Evolutionary conservation across 2,113 vertebrate genomes (phyloP), one percentile per base, ranked within the genome.

Genomic region (Fukomys damarensis): DNA sequence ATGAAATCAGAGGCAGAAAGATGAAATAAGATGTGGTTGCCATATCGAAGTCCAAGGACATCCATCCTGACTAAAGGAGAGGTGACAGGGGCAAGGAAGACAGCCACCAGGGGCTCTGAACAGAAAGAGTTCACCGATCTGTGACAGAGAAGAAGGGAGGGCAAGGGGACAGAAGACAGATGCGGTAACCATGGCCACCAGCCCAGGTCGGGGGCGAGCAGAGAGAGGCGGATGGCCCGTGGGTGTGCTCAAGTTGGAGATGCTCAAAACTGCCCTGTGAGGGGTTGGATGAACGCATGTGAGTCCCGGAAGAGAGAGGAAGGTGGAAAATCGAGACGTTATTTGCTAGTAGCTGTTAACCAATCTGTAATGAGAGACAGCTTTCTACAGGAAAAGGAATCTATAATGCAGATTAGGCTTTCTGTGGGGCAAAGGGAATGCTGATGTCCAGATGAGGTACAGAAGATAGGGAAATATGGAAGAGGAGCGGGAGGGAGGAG

Each of bases 191-290:
- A 2, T 26, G 54, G 10, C 68, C 4, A 2, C 54, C 2, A 11
- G 2, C 7, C 7, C 0, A 19, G 30, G 16, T 4, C 0, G 4
- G 41, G 66, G 4, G 4, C 0, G 3, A 49, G 80, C 14, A 32
- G 3, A 2, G 2, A 79, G 59, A 32, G 22, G 2, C 5, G 13
- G 46, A 46, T 0, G 1, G 19, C 17, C 41, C 17, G 9, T 49
- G 43, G 38, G n/a, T 6, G 2, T 3, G 0, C 5, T 17, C 20
- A 13, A 3, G 4, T 35, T 7, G 35, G 82, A 81, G 49, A 56
- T 4, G 3, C 43, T 58, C 59, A 52, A 11, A 58, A 0, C 16
- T 9, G 22, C 6, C 22, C 11, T 6, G 1, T 2, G 13, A 56
- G 13, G 54, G 11, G 52, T 0, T 52, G 22, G 35, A 8, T 14